These are phyloP conservation scores for Artemia sinica DNA, from an alignment of 2,888 invertebrate species.

Conservation along the genomic window DNA sequence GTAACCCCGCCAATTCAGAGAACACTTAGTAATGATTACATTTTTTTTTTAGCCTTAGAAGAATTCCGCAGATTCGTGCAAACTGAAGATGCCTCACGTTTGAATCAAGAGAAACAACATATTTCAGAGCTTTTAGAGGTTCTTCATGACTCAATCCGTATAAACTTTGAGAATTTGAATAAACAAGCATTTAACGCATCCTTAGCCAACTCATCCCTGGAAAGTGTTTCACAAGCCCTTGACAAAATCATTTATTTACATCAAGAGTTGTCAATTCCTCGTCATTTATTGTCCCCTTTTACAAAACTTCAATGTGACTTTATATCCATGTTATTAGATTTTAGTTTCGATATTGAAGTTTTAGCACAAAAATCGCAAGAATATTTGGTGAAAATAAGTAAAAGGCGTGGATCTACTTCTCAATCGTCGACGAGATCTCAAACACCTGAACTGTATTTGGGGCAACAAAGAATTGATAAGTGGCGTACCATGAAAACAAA, in stretches of 20 bases:
- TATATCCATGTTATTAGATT: constrained; percentile 1
- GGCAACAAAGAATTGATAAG: background rate
- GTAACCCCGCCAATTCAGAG: no score
- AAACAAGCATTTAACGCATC: constrained; percentile 7
- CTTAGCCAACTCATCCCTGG: constrained; percentile 7
- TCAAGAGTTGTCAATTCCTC: background rate
- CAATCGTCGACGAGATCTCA: constrained; percentile 3
- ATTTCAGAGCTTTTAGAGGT: background rate
- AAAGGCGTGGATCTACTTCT: background rate
- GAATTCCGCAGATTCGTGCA: background rate
- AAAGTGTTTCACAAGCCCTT: background rate
- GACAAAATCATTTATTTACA: constrained; percentile 2
- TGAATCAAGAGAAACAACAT: background rate
- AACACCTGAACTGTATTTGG: background rate
- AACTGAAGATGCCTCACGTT: background rate
- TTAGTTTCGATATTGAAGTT: background rate
- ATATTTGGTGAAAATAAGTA: background rate
- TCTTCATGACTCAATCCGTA: background rate
- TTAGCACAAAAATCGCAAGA: constrained; percentile 10
- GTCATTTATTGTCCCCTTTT: background rate
- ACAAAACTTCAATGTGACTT: background rate
- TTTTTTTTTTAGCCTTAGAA: background rate
- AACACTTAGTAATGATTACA: no score
- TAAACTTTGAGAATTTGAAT: background rate
- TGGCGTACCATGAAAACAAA: background rate